phyloP scores from a whole-genome alignment of 1,140 invertebrate species.

The Brachionus plicatilis region DNA sequence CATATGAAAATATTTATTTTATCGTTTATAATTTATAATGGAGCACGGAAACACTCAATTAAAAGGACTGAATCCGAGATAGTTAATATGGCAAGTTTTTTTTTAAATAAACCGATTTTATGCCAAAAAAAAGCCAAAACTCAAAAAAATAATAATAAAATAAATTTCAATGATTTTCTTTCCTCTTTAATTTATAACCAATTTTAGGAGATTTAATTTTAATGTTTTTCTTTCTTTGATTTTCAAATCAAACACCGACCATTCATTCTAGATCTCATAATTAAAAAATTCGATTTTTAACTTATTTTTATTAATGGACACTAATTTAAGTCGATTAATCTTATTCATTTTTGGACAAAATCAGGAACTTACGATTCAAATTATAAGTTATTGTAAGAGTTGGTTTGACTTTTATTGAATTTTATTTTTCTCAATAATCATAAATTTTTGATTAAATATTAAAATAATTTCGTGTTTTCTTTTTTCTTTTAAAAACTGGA shows the following conservation, averaged over 20 bases:
- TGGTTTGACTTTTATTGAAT: background rate
- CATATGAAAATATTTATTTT: too few species aligned
- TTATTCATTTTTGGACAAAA: background rate
- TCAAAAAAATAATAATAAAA: too few species aligned
- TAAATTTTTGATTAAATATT: background rate
- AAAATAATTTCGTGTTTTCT: background rate
- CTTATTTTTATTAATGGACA: too few species aligned
- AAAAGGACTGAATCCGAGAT: background rate
- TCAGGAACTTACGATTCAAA: background rate
- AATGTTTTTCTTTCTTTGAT: background rate
- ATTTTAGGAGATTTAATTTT: background rate
- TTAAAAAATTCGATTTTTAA: background rate
- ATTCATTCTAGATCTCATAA: background rate
- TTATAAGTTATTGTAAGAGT: background rate
- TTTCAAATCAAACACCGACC: background rate
- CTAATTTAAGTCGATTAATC: too few species aligned
- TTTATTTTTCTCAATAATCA: background rate
- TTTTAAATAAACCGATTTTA: background rate
- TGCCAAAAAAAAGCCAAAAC: too few species aligned
- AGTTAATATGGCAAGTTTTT: background rate
- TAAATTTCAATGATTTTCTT: too few species aligned
- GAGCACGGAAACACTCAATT: background rate
- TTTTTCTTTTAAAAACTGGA: background rate
- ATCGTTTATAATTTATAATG: background rate
- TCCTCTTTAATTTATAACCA: background rate